Conservation (phyloP, 2,113 vertebrate genomes). For the Pseudois nayaur region DNA sequence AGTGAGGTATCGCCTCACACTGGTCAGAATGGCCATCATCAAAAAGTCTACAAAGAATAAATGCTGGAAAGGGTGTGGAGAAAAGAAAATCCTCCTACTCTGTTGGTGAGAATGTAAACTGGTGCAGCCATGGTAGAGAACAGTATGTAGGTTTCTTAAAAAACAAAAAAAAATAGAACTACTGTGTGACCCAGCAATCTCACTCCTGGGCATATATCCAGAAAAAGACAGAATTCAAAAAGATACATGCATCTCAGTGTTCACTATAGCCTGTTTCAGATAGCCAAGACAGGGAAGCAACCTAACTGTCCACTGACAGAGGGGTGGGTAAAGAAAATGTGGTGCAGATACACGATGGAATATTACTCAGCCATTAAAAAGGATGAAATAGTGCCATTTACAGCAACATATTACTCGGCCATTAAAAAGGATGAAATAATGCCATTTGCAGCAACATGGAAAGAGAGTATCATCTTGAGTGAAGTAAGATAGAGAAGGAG, state of each 20-base stretch:
- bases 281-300: not conserved
- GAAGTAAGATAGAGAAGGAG: not conserved
- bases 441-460: not conserved
- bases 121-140: not conserved
- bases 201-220: not conserved
- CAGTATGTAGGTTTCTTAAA: not conserved
- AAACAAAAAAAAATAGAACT: not conserved
- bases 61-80: not conserved
- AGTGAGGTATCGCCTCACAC: not conserved
- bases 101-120: not conserved
- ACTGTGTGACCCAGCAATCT: not conserved
- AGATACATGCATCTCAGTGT: not conserved
- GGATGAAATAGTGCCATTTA: not conserved
- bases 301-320: not conserved
- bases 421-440: not conserved
- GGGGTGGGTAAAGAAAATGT: not conserved
- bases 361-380: not conserved
- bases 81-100: not conserved
- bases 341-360: not conserved
- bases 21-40: not conserved
- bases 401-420: not conserved
- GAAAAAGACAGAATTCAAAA: not conserved
- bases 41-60: not conserved
- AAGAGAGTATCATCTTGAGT: not conserved
- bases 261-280: not conserved